phyloP scores from a whole-genome alignment of 2,113 vertebrate species.

The Cairina moschata region DNA sequence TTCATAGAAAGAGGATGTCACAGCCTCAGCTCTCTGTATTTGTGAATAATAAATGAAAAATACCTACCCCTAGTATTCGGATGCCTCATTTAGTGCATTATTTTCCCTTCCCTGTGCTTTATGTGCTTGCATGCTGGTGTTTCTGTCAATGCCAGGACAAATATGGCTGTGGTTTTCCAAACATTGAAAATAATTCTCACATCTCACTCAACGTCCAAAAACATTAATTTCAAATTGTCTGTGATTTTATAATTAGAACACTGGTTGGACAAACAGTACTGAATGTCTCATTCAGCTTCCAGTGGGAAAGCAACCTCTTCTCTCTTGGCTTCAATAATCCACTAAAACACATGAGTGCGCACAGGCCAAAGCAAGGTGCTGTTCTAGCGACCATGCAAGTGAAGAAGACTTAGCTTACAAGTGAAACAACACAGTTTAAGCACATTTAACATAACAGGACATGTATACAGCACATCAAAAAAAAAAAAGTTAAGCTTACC shows the following conservation, averaged over 20 bases:
- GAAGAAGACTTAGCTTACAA: background rate
- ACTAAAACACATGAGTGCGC: background rate
- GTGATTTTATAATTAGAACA: too few relatives aligned
- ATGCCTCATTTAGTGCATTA: fast-evolving
- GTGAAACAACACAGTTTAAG: background rate
- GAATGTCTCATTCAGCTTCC: fast-evolving
- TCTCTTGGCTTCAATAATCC: background rate
- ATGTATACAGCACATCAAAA: background rate
- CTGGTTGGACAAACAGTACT: background rate
- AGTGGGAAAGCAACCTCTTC: background rate
- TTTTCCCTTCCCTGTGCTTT: background rate
- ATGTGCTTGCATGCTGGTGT: background rate
- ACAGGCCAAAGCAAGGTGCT: background rate
- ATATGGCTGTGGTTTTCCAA: fast-evolving
- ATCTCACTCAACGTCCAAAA: fast-evolving
- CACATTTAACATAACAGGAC: background rate
- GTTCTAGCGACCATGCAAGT: background rate
- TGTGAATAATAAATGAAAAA: background rate
- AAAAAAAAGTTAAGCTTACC: background rate
- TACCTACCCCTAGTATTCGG: background rate
- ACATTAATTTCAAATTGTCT: background rate
- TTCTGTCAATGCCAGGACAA: background rate
- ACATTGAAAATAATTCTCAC: background rate
- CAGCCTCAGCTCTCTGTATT: background rate
- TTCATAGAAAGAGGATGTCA: background rate